Conservation (phyloP, 2,113 vertebrate species). For the Pica pica region DNA sequence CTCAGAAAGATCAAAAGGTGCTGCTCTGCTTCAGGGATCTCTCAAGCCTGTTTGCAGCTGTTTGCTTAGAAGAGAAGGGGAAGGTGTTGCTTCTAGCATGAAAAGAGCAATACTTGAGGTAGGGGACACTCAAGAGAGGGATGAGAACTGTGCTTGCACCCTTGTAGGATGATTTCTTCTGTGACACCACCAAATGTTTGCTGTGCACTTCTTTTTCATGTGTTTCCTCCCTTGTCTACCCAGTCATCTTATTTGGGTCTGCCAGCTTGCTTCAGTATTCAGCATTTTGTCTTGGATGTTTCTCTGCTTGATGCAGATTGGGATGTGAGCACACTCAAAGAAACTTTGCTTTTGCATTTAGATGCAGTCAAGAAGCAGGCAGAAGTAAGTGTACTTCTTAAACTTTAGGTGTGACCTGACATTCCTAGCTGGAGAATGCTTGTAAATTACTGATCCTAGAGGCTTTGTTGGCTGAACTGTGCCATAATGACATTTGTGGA, state of each 20-base stretch:
- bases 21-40: constrained; percentile 81
- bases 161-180: background rate
- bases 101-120: constrained; percentile 96
- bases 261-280: background rate
- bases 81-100: constrained; percentile 88
- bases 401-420: background rate
- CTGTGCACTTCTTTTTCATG: background rate
- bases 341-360: background rate
- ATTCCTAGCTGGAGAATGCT: background rate
- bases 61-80: constrained; percentile 82
- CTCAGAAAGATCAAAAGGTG: constrained; percentile 86
- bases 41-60: constrained; percentile 91
- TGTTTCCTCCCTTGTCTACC: background rate
- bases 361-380: background rate
- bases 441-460: background rate
- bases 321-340: background rate
- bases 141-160: background rate
- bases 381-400: background rate
- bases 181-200: background rate
- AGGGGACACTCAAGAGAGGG: background rate
- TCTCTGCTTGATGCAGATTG: background rate
- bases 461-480: background rate
- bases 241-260: background rate
- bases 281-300: background rate
- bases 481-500: background rate